phyloP scores from a whole-genome alignment of 2,797 vertebrate species.

The Sebastes kiyomatsui region DNA sequence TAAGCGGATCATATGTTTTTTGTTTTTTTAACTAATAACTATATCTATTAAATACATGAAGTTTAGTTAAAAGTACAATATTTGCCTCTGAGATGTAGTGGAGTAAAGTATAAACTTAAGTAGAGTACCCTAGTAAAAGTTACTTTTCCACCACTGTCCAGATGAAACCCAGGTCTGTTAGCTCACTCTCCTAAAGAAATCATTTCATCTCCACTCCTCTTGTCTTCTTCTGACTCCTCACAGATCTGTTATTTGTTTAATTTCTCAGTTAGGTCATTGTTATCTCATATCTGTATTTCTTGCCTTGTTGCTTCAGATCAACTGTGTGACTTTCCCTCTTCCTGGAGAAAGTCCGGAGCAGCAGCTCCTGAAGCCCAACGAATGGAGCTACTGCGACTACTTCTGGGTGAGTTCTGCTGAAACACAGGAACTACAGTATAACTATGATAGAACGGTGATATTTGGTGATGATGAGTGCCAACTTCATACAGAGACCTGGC shows the following conservation, averaged over 20 bases:
- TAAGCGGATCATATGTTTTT: accelerated
- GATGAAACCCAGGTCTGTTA: background rate
- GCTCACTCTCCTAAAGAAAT: background rate
- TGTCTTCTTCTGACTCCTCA: background rate
- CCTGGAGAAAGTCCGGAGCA: constrained; percentile 91
- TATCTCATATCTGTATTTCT: background rate
- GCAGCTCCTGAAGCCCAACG: constrained; percentile 94
- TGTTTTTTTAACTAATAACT: background rate
- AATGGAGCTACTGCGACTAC: constrained; percentile 99
- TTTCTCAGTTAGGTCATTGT: background rate
- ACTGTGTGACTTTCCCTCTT: constrained; percentile 96
- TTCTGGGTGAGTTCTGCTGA: constrained; percentile 90
- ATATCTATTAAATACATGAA: background rate
- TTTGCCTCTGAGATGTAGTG: background rate
- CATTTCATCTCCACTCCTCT: background rate
- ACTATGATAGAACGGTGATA: background rate
- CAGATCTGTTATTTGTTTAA: background rate
- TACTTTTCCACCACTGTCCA: background rate
- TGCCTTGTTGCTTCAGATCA: constrained; percentile 90
- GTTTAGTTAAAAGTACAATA: background rate
- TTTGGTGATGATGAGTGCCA: background rate
- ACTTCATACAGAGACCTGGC: accelerated
- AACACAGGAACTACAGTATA: background rate
- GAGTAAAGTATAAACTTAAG: background rate
- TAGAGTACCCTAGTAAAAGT: background rate